Evolutionary conservation across 2,113 vertebrate genomes (phyloP).

Genomic region (Bos indicus): DNA sequence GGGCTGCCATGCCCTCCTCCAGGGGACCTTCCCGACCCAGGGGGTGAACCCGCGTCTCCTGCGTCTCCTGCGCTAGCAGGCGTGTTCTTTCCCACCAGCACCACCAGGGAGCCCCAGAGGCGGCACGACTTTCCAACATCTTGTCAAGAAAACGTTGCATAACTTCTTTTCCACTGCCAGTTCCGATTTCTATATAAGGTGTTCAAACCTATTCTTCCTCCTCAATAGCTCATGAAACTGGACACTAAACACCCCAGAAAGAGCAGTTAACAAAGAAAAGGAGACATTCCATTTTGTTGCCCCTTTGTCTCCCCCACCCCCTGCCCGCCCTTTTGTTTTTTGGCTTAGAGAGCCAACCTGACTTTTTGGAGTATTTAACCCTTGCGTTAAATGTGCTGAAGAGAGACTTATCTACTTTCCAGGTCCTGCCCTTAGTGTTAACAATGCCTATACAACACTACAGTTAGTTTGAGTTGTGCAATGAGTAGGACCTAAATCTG

Average conservation of each 20-base stretch:
- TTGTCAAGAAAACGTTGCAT: background rate
- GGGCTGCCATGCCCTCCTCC: background rate
- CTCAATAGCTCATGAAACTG: background rate
- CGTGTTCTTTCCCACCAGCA: background rate
- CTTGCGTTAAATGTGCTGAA: background rate
- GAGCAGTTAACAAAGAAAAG: background rate
- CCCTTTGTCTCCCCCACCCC: fast-evolving
- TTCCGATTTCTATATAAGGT: background rate
- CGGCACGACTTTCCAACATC: background rate
- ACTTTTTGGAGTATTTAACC: background rate
- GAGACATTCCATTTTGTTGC: background rate
- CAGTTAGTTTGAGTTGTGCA: background rate
- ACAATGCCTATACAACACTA: background rate
- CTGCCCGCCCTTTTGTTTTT: background rate
- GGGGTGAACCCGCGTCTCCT: background rate
- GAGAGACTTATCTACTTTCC: background rate
- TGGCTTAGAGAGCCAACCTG: background rate
- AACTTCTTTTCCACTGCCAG: background rate
- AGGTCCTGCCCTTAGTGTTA: background rate
- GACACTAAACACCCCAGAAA: background rate
- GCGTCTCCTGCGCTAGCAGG: background rate
- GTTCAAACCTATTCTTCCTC: background rate
- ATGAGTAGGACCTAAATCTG: background rate
- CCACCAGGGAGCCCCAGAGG: background rate
- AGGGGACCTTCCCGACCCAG: background rate